phyloP scores from a whole-genome alignment of 2,888 invertebrate genomes.

The Ptychoptera contaminata region DNA sequence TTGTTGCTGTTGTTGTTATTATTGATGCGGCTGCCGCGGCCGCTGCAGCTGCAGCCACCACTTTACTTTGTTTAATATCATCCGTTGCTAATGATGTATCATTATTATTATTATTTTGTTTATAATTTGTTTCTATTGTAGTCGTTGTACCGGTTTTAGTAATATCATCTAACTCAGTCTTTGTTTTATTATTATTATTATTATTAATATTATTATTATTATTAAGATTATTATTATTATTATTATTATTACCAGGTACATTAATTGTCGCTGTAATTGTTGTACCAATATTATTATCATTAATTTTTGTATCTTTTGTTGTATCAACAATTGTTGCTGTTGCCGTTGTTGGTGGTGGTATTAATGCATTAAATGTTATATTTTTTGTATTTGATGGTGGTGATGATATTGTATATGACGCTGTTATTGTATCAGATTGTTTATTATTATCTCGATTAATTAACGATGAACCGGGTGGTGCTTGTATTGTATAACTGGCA shows the following conservation, averaged over 20 bases:
- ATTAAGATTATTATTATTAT: slow-evolving; percentile 3
- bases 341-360: background rate
- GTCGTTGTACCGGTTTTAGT: slow-evolving; percentile 7
- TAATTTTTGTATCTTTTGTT: slow-evolving; percentile 1
- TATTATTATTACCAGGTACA: slow-evolving; percentile 9
- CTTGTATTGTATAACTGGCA: slow-evolving; percentile 12
- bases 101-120: background rate
- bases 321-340: slow-evolving; percentile 1
- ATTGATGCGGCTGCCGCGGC: slow-evolving; percentile 3
- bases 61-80: slow-evolving; percentile 1
- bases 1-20: slow-evolving; percentile 15
- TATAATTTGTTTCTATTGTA: background rate
- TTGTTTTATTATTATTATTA: slow-evolving; percentile 4
- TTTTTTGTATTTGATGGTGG: slow-evolving; percentile 6
- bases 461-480: slow-evolving; percentile 7
- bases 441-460: slow-evolving; percentile 4
- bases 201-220: slow-evolving; percentile 3
- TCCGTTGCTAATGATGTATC: background rate
- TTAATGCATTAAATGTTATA: background rate
- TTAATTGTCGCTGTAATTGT: slow-evolving; percentile 9
- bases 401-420: slow-evolving; percentile 12
- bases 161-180: slow-evolving; percentile 7
- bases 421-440: slow-evolving; percentile 8
- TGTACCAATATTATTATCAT: slow-evolving; percentile 2
- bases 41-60: slow-evolving; percentile 6